Conservation (phyloP, 1,140 invertebrate genomes). For the Apis cerana region DNA sequence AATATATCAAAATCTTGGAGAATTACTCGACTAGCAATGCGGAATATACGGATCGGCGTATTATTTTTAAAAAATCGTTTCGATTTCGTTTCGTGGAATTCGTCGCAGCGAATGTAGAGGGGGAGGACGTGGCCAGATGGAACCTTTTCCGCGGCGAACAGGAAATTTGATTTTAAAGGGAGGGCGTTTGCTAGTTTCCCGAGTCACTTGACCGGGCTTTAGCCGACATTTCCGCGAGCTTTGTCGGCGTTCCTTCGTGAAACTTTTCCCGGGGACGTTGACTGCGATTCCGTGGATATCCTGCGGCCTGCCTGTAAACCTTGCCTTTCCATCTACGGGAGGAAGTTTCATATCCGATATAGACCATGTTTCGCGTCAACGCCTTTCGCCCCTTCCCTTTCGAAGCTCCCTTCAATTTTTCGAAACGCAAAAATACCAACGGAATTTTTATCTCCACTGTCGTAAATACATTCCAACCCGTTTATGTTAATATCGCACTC, state of each 20-base stretch:
- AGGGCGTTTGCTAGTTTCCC: not conserved
- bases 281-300: conserved; percentile 15
- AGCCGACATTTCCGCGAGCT: conserved; percentile 36
- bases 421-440: not conserved
- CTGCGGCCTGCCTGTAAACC: not conserved
- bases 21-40: too few species aligned
- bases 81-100: too few species aligned
- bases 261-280: conserved; percentile 25
- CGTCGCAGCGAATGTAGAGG: not conserved
- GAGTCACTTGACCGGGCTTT: conserved; percentile 43
- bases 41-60: too few species aligned
- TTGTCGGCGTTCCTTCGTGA: conserved; percentile 28
- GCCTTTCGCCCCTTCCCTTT: conserved; percentile 15
- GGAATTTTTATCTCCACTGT: not conserved
- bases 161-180: conserved; percentile 42
- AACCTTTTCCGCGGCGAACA: not conserved
- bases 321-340: conserved; percentile 42
- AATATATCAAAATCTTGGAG: too few species aligned
- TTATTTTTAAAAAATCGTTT: not conserved
- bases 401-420: not conserved
- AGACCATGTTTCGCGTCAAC: conserved; percentile 30
- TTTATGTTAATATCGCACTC: too few species aligned
- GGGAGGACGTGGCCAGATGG: not conserved
- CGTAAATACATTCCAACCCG: too few species aligned
- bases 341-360: conserved; percentile 66